Evolutionary conservation across 2,888 invertebrate species (phyloP), one percentile per base, ranked within the genome.

Genomic region (Lamproptera curius): DNA sequence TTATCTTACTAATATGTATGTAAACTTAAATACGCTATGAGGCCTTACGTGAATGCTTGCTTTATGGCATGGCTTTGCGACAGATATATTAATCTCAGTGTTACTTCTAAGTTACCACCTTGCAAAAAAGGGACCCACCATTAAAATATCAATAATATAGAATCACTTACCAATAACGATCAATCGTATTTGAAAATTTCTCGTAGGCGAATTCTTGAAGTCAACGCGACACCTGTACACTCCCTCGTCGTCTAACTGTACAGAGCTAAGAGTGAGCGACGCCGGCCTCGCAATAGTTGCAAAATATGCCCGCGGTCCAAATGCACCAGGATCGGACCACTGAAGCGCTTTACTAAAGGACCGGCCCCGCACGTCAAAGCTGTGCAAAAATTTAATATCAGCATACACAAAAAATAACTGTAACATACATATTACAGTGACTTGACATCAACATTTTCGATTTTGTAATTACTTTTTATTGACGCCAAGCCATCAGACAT

Each of bases 81-180:
- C n/a, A n/a, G n/a, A n/a, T n/a, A n/a, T n/a, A n/a, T n/a, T n/a
- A n/a, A n/a, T n/a, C n/a, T n/a, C n/a, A n/a, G n/a, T n/a, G n/a
- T n/a, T n/a, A n/a, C n/a, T n/a, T n/a, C n/a, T n/a, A n/a, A n/a
- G n/a, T n/a, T n/a, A n/a, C n/a, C n/a, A n/a, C n/a, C n/a, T n/a
- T n/a, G n/a, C n/a, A n/a, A n/a, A n/a, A n/a, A n/a, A n/a, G n/a
- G n/a, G n/a, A n/a, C n/a, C n/a, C n/a, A n/a, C n/a, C n/a, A n/a
- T n/a, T n/a, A n/a, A n/a, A n/a, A n/a, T n/a, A n/a, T n/a, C n/a
- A n/a, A n/a, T n/a, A n/a, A n/a, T n/a, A n/a, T n/a, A n/a, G n/a
- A n/a, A n/a, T n/a, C n/a, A 88, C 93, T 93, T 87, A 97, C 97
- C 95, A 76, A 96, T 95, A 65, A 97, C 96, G 67, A 95, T 95